Evolutionary conservation across 2,797 vertebrate species (phyloP).

Genomic region (Liasis olivaceus): DNA sequence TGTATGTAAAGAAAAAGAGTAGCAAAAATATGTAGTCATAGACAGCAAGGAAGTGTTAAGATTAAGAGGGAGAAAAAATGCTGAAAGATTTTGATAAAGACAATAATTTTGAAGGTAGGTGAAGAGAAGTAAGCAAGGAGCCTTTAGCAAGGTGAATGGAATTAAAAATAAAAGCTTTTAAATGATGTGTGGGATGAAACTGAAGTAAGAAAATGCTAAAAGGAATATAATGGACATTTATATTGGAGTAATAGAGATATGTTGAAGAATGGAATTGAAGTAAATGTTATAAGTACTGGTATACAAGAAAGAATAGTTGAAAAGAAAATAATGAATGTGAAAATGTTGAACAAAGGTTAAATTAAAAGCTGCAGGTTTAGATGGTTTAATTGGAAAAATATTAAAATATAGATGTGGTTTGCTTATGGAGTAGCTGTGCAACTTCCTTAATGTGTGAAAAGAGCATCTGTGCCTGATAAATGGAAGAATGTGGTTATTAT

Average conservation of each 20-base stretch:
- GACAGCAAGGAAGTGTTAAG: neutral
- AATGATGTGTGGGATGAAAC: neutral
- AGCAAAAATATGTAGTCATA: neutral
- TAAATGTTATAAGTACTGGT: neutral
- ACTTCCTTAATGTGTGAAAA: neutral
- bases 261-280: neutral
- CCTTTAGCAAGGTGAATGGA: neutral
- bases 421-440: neutral
- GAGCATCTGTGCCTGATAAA: neutral
- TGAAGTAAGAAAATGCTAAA: neutral
- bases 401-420: neutral
- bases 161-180: neutral
- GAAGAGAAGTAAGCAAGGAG: neutral
- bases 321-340: neutral
- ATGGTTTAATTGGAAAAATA: neutral
- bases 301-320: neutral
- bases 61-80: neutral
- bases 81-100: neutral
- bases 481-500: neutral
- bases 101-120: neutral
- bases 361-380: neutral
- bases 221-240: neutral
- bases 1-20: neutral
- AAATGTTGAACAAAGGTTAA: neutral
- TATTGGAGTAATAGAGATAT: neutral